Conservation (phyloP, 2,888 invertebrate genomes). For the Apamea crenata region DNA sequence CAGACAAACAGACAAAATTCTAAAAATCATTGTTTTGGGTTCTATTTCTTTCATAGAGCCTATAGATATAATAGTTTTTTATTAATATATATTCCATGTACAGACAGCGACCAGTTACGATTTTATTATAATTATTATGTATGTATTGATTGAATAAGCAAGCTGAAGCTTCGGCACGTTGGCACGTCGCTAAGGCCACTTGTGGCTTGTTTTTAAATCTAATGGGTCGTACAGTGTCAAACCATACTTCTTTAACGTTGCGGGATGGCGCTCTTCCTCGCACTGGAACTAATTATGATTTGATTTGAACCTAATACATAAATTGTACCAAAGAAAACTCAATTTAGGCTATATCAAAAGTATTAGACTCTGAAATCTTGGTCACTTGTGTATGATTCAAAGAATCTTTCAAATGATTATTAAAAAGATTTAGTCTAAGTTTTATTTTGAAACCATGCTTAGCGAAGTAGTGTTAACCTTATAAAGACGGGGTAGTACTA, state of each 20-base stretch:
- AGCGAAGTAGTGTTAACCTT: not conserved
- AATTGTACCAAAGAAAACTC: not conserved
- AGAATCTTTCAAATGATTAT: no score
- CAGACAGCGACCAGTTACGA: no score
- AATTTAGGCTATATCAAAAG: not conserved
- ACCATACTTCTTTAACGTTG: no score
- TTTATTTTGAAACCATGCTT: not conserved
- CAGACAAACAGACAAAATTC: no score
- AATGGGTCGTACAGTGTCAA: no score
- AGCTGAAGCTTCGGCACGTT: not conserved
- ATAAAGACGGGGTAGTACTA: not conserved
- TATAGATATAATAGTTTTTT: no score
- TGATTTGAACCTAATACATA: no score
- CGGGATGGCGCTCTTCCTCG: not conserved
- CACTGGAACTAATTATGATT: not conserved
- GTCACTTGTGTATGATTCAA: not conserved
- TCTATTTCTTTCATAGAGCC: no score
- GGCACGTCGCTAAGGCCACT: not conserved
- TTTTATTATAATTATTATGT: no score
- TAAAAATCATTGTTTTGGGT: no score
- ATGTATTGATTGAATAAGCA: not conserved
- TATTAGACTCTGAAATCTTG: not conserved
- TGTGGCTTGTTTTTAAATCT: conserved; percentile 9
- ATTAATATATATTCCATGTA: no score
- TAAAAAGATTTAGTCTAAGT: not conserved